Conservation (phyloP, 2,113 vertebrate genomes). For the Chrysochloris asiatica region DNA sequence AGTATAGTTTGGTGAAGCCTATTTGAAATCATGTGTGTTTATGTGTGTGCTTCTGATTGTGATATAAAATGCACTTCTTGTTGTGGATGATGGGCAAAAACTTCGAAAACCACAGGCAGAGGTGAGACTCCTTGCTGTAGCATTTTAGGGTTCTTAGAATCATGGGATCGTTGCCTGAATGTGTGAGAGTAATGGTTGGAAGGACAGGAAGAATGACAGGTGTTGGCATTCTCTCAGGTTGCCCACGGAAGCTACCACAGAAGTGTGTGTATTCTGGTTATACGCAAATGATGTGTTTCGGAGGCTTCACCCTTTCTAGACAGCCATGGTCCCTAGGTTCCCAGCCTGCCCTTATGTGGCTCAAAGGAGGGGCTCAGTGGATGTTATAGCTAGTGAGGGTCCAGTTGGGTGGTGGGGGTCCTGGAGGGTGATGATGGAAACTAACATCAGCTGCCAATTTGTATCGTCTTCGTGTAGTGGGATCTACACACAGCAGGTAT, state of each 20-base stretch:
- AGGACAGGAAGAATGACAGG: not conserved
- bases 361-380: not conserved
- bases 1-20: not conserved
- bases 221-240: not conserved
- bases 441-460: not conserved
- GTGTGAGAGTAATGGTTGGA: not conserved
- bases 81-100: not conserved
- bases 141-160: not conserved
- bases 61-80: not conserved
- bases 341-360: not conserved
- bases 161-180: not conserved
- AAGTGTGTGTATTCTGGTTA: not conserved
- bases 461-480: not conserved
- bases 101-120: not conserved
- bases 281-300: not conserved
- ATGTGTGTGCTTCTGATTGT: not conserved
- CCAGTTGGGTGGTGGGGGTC: not conserved
- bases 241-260: not conserved
- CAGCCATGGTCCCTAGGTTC: not conserved
- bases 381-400: not conserved
- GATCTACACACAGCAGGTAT: not conserved
- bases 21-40: not conserved
- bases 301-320: not conserved
- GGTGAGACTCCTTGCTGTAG: not conserved
- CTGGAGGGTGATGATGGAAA: not conserved